Base-by-base conservation (phyloP, 2,888 invertebrate genomes). In the Drosophila ustulata region DNA sequence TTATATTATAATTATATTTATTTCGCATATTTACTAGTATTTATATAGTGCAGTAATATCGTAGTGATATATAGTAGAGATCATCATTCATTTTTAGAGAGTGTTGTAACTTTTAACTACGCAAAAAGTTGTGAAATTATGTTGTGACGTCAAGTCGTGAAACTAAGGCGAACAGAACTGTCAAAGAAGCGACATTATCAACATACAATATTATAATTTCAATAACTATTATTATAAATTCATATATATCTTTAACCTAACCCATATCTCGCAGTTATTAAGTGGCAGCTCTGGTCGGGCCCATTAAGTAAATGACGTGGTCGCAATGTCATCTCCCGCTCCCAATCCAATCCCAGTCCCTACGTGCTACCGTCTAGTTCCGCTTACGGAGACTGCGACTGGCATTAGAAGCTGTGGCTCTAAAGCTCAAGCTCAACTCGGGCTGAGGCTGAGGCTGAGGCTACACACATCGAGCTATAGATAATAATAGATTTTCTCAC, bases 401-500 rank as follows among this genome's bases (percentile, higher is more conserved):
- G 79, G 43, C 57, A 62, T 69, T 76, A 84, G 80, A 82, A 76
- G 71, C 84, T 74, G 39, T 56, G 25, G 13, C 30, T 30, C 23
- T 30, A 28, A 56, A 61, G 71, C 74, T 57, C 23, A 39, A 57
- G 67, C 67, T 67, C 28, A 28, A 5, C 6, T 26, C 34, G 18
- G 34, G 56, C 67, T 51, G 45, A 34, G 13, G 13, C 51, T 66
- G 46, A 51, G 69, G 78, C 85, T 46, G 63, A 53, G 49, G 65
- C 78, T 78, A 64, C 78, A 78, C 69, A 74, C 76, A 78, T 71
- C 71, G 71, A 70, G 80, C 77, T 71, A 86, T 82, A 84, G 89
- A 86, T 86, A 87, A 87, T 89, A 89, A 89, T 85, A 89, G 89
- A 87, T 87, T 89, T 87, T 87, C 86, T 89, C 86, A 87, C 86